A percentile compares a stretch with the other conserved stretches of the same genome.
Conservation (phyloP, 2,888 invertebrate species). For the Kryphioiulus occultus region DNA sequence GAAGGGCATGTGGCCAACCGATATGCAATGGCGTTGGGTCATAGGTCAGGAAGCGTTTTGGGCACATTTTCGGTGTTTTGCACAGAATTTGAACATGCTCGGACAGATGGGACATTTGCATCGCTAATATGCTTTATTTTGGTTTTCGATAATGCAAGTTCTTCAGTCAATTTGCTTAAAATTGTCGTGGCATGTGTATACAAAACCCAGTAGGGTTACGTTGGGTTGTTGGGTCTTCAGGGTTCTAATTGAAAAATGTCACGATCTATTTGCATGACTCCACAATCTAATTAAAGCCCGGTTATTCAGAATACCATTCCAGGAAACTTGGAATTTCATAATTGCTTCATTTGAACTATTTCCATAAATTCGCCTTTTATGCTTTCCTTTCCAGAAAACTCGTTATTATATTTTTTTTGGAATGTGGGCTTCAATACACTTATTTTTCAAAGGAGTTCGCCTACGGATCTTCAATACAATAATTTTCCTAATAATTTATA, state of each 20-base stretch:
- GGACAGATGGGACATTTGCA: background rate
- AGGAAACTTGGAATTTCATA: too few relatives aligned
- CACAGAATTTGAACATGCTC: background rate
- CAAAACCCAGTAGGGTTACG: background rate
- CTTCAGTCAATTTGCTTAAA: background rate
- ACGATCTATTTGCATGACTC: background rate
- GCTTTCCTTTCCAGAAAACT: too few relatives aligned
- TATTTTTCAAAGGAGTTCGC: too few relatives aligned
- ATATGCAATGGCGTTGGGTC: background rate
- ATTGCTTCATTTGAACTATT: too few relatives aligned
- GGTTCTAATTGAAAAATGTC: too few relatives aligned
- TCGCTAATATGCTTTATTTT: background rate
- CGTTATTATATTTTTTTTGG: too few relatives aligned
- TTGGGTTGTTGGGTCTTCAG: background rate
- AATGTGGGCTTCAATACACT: too few relatives aligned
- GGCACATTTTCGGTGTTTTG: background rate
- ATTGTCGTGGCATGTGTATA: background rate
- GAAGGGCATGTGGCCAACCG: background rate
- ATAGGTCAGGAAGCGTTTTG: background rate
- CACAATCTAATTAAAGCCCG: too few relatives aligned
- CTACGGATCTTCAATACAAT: too few relatives aligned
- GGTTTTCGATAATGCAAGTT: background rate
- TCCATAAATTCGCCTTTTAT: too few relatives aligned
- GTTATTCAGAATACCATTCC: too few relatives aligned
- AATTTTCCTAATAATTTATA: too few relatives aligned